Conservation (phyloP, 2,888 invertebrate species). For the Oxycera nigricornis region DNA sequence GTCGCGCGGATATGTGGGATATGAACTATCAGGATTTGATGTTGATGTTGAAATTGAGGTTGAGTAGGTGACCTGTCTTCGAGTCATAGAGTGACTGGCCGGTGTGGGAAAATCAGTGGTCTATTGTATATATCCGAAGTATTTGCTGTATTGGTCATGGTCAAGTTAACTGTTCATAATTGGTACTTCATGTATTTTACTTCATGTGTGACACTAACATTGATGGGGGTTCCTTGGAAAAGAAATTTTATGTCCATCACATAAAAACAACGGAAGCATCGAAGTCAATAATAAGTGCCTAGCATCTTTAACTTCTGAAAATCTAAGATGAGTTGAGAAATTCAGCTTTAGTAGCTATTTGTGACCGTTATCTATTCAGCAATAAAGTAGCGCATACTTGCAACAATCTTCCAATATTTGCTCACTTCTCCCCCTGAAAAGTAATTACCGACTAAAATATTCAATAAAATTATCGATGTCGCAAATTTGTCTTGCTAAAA, state of each 20-base stretch:
- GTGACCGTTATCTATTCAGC: no score
- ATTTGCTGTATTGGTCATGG: not conserved
- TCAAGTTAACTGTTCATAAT: not conserved
- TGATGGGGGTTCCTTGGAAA: not conserved
- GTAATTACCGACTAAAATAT: slow-evolving; percentile 31
- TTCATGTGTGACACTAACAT: not conserved
- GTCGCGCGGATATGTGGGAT: not conserved
- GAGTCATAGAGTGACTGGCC: not conserved
- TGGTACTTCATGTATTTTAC: not conserved
- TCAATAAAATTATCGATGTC: slow-evolving; percentile 39
- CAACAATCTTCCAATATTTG: no score
- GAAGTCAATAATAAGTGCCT: no score
- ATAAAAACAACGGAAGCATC: no score
- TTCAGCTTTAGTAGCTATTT: no score
- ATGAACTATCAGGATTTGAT: slow-evolving; percentile 21
- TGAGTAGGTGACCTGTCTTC: slow-evolving; percentile 10
- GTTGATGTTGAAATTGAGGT: slow-evolving; percentile 14
- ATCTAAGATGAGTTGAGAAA: no score
- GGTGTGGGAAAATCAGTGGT: not conserved
- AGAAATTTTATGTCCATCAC: not conserved
- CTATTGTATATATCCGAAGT: not conserved
- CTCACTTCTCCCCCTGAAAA: not conserved
- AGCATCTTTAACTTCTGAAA: no score
- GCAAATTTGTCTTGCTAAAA: slow-evolving; percentile 34
- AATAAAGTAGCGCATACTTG: no score